Evolutionary conservation across 1,140 invertebrate species (phyloP).

Genomic region (Conopomorpha cramerella): DNA sequence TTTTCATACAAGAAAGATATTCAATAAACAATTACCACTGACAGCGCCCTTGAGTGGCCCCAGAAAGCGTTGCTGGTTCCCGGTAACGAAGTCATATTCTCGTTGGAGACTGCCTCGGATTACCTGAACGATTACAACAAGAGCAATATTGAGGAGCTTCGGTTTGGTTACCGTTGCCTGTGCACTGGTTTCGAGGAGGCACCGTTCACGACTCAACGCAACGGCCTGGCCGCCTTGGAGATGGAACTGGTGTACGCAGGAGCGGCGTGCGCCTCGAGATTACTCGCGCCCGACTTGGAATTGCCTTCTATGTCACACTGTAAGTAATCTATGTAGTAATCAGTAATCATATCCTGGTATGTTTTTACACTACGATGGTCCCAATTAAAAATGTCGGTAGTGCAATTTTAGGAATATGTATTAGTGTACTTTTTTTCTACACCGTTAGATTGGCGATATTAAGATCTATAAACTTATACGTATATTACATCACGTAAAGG

Average conservation of each 20-base stretch:
- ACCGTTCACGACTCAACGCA: slow-evolving; percentile 49
- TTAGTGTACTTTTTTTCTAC: too few species aligned
- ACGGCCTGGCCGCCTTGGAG: slow-evolving; percentile 79
- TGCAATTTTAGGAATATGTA: background rate
- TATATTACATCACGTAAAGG: too few species aligned
- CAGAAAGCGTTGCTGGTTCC: slow-evolving; percentile 85
- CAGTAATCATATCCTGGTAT: too few species aligned
- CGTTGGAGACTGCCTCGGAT: slow-evolving; percentile 92
- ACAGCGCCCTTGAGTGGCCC: slow-evolving; percentile 81
- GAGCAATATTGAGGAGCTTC: slow-evolving; percentile 37
- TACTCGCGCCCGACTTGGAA: slow-evolving; percentile 38
- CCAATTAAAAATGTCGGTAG: too few species aligned
- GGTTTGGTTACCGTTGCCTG: slow-evolving; percentile 91
- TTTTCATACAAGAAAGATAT: background rate
- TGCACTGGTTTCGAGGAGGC: slow-evolving; percentile 89
- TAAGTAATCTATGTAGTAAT: slow-evolving; percentile 14
- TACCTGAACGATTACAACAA: slow-evolving; percentile 90
- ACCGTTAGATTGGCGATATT: too few species aligned
- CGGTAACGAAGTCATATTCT: slow-evolving; percentile 93
- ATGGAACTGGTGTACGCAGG: slow-evolving; percentile 90
- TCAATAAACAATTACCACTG: slow-evolving; percentile 11
- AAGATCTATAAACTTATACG: too few species aligned
- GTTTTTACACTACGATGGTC: too few species aligned
- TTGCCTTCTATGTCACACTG: slow-evolving; percentile 24
- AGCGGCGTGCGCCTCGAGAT: slow-evolving; percentile 74